Evolutionary conservation across 35 echinoderm and acorn worm species (phyloP), one percentile per base, ranked within the genome.

Genomic region (Ophioderma brevispina): DNA sequence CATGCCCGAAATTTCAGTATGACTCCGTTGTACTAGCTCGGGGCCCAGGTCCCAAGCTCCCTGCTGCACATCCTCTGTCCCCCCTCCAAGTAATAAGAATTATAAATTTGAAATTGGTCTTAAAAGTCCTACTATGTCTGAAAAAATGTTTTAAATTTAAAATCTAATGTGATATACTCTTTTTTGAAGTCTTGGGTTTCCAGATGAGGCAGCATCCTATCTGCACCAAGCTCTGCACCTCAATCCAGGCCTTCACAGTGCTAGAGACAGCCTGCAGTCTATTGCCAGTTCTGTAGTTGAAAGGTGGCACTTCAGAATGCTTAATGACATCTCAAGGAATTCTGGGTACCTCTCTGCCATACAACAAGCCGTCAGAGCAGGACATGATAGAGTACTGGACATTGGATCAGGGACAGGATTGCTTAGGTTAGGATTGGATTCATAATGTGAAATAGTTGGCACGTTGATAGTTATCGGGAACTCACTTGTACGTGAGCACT

Each of bases 271-370:
- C 82, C 38, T 92, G 70, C 23, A 84, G 38, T 85, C 84, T 25
- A 46, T 92, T 10, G 82, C 76, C 31, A 42, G 40, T 59, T 85
- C 90, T 0, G 38, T 84, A 10, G 81, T 92, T 31, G 76, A 85
- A 49, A 76, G 90, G 37, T 92, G 90, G 90, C 90, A 92, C 37
- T 92, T 92, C 35, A 76, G 64, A 36, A 92, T 92, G 90, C 76
- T 92, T 13, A 92, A 92, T 59, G 90, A 92, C 25, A 86, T 77
- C 37, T 30, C 11, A 19, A 84, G 90, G 75, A 92, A 92, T 38
- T 21, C 36, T 31, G 63, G 81, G n/a, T 92, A 82, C 81, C 37
- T 78, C 33, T 56, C 63, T 52, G 90, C 90, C 8, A 80, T 92
- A 17, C 21, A 84, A 0, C 52, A 80, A 37, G 90, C 90, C 6